These are phyloP conservation scores for Melanerpes aurifrons DNA, from an alignment of 2,113 vertebrate genomes.

Conservation along the genomic window DNA sequence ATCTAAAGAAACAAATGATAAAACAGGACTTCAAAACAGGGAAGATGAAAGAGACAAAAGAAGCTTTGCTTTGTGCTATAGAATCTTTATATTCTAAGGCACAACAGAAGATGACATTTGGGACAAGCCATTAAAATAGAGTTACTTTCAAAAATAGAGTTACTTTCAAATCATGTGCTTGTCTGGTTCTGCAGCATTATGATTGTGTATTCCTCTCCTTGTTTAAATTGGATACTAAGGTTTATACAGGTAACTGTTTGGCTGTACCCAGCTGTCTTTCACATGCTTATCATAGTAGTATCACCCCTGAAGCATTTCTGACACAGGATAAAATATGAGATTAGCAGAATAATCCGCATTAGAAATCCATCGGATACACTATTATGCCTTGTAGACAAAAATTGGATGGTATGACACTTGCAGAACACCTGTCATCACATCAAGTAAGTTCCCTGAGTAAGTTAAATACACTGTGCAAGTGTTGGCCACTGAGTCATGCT, in stretches of 20 bases:
- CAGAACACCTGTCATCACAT: background rate
- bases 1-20: background rate
- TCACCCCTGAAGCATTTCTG: background rate
- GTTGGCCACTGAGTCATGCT: background rate
- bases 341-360: background rate
- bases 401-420: background rate
- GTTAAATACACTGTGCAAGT: background rate
- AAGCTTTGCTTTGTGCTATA: background rate
- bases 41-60: conserved; percentile 20
- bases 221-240: background rate
- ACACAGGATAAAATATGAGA: background rate
- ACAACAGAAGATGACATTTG: background rate
- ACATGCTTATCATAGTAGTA: background rate
- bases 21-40: background rate
- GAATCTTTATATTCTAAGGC: background rate
- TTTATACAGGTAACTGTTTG: background rate
- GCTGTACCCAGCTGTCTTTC: background rate
- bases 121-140: background rate
- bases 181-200: background rate
- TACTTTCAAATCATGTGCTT: background rate
- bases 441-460: background rate
- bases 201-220: background rate
- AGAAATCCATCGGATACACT: background rate
- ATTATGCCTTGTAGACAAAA: background rate
- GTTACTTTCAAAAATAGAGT: background rate